These are phyloP conservation scores for Podarcis raffonei DNA, from an alignment of 2,113 vertebrate genomes.

Conservation along the genomic window DNA sequence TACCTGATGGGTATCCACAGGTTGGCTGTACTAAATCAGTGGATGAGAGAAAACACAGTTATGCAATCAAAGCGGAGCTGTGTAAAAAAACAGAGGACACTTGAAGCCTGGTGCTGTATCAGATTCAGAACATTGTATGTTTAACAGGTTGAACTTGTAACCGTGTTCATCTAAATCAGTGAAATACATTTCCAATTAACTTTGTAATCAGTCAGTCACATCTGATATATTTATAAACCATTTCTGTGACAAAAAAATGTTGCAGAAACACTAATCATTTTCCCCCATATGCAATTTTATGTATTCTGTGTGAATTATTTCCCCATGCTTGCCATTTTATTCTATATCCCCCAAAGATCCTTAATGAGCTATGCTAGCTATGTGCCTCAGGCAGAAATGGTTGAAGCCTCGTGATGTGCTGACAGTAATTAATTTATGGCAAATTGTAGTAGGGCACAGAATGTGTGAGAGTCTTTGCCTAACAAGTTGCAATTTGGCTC, in stretches of 20 bases:
- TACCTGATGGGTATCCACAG: too few species aligned
- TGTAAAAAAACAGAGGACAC: background rate
- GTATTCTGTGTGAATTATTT: constrained; percentile 14
- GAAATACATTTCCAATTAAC: background rate
- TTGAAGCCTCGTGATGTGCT: constrained; percentile 23
- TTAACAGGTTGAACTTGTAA: background rate
- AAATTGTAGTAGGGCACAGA: constrained; percentile 28
- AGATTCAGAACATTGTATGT: background rate
- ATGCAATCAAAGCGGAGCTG: background rate
- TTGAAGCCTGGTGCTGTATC: background rate
- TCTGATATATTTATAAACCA: background rate
- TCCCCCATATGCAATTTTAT: background rate
- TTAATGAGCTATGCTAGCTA: constrained; percentile 41
- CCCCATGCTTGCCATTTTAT: background rate
- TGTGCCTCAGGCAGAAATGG: constrained; percentile 33
- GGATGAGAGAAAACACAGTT: background rate
- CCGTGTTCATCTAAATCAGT: background rate
- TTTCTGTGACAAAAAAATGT: background rate
- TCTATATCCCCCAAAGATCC: constrained; percentile 22
- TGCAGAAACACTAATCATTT: background rate
- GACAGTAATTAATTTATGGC: constrained; percentile 55
- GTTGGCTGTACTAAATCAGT: too few species aligned
- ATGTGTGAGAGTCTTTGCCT: constrained; percentile 40
- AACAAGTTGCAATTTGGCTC: constrained; percentile 38
- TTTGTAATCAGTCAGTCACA: background rate